phyloP scores from a whole-genome alignment of 2,113 vertebrate genomes.

The Melanostigma gelatinosum region DNA sequence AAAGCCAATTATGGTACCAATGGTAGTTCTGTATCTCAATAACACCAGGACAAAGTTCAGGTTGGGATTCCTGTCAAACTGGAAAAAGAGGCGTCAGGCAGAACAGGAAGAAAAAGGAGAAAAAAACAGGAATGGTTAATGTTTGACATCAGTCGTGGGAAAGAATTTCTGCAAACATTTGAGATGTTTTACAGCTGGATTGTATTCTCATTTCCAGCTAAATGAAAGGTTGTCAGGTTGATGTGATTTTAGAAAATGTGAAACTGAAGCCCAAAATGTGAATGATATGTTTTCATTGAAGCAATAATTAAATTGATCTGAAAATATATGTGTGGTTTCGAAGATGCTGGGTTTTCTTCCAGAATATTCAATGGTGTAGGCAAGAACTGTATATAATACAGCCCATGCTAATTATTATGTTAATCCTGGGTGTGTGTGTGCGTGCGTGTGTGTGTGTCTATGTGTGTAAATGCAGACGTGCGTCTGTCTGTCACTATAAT shows the following conservation, averaged over 20 bases:
- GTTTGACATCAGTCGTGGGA: slow-evolving; percentile 77
- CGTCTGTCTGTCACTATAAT: slow-evolving; percentile 5
- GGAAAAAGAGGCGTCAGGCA: slow-evolving; percentile 26
- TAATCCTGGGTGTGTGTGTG: neutral
- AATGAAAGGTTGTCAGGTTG: slow-evolving; percentile 34
- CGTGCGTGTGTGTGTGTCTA: neutral
- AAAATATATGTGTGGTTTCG: slow-evolving; percentile 34
- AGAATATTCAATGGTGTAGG: slow-evolving; percentile 5
- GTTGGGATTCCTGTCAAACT: slow-evolving; percentile 34
- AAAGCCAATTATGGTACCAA: neutral
- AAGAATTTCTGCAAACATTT: slow-evolving; percentile 75
- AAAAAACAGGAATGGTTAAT: slow-evolving; percentile 65
- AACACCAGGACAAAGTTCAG: neutral
- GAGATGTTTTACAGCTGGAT: slow-evolving; percentile 66
- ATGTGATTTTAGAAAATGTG: slow-evolving; percentile 37
- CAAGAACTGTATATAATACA: slow-evolving; percentile 24
- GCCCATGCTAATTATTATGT: slow-evolving; percentile 29
- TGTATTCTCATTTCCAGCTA: slow-evolving; percentile 62
- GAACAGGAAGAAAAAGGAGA: neutral
- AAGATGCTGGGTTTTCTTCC: neutral
- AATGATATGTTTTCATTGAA: slow-evolving; percentile 39
- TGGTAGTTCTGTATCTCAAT: neutral
- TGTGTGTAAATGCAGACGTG: slow-evolving; percentile 29
- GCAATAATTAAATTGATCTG: slow-evolving; percentile 29
- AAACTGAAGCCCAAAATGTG: slow-evolving; percentile 34